Conservation (phyloP, 2,888 invertebrate species). For the Pomacea canaliculata region DNA sequence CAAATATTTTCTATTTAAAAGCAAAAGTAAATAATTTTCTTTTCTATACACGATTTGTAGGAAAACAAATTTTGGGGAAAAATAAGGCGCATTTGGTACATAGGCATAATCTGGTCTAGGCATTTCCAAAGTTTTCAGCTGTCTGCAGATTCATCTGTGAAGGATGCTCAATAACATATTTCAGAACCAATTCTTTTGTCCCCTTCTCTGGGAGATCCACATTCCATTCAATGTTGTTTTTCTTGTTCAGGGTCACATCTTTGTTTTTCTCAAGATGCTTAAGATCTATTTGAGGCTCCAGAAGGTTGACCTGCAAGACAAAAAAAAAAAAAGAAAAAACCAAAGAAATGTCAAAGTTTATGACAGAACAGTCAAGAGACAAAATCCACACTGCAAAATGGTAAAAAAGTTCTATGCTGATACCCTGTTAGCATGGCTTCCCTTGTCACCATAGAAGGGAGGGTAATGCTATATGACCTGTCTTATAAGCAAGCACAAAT, state of each 20-base stretch:
- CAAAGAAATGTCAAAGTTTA: background rate
- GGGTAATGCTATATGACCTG: no score
- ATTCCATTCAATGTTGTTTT: constrained; percentile 61
- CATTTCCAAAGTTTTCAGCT: background rate
- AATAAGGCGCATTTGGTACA: no score
- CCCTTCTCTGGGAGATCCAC: constrained; percentile 46
- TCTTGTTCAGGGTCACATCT: constrained; percentile 39
- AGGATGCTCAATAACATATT: constrained; percentile 59
- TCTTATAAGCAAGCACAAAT: no score
- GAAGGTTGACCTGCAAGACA: constrained; percentile 45
- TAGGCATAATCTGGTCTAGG: background rate
- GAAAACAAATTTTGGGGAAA: no score
- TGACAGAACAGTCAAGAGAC: background rate
- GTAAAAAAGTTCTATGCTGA: background rate
- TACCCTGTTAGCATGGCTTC: background rate
- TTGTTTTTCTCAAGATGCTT: constrained; percentile 54
- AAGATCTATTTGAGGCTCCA: constrained; percentile 45
- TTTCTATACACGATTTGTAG: no score
- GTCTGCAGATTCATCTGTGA: constrained; percentile 46
- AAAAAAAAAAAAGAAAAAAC: background rate
- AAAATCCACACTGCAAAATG: background rate
- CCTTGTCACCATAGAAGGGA: no score
- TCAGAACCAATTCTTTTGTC: constrained; percentile 45
- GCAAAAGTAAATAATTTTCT: no score
- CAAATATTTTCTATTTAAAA: no score